Percentiles rank a stretch among this genome's conserved stretches.
These are phyloP conservation scores for Cepaea nemoralis DNA, from an alignment of 1,140 invertebrate species.

Conservation along the genomic window DNA sequence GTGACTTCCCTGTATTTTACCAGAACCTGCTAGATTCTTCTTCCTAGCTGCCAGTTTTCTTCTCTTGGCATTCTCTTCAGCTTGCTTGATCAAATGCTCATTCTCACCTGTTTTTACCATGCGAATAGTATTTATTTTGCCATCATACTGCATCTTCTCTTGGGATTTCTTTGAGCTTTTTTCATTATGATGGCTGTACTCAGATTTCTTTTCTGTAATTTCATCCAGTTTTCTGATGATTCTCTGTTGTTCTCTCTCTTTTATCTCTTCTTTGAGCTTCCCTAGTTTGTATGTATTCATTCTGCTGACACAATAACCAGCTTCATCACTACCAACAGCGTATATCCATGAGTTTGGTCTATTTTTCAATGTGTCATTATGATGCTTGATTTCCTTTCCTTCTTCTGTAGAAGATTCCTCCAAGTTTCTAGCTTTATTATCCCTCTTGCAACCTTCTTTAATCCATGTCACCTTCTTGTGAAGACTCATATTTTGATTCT, in stretches of 20 bases:
- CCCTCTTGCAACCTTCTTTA: not conserved
- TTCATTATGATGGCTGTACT: not conserved
- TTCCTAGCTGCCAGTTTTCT: not conserved
- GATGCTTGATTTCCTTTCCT: not conserved
- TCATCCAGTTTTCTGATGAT: not conserved
- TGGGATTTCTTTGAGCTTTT: not conserved
- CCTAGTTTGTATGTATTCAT: not conserved
- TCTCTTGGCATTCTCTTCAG: not conserved
- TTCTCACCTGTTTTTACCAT: constrained; percentile 35
- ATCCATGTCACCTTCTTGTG: not conserved
- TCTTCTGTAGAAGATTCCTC: not conserved
- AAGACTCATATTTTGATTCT: not conserved
- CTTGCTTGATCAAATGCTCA: constrained; percentile 18
- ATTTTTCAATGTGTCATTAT: not conserved
- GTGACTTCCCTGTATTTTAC: not conserved
- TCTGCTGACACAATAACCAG: not conserved
- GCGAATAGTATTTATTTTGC: constrained; percentile 1
- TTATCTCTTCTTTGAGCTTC: not conserved
- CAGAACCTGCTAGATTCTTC: not conserved
- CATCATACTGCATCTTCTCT: not conserved
- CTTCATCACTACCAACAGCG: not conserved
- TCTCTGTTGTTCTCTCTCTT: not conserved
- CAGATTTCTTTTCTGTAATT: not conserved
- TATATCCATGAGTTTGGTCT: no score
- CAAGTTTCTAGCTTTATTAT: not conserved